Percentiles rank a stretch among this genome's conserved stretches.
Evolutionary conservation across 1,140 invertebrate species (phyloP).

Genomic region (Temnothorax longispinosus): DNA sequence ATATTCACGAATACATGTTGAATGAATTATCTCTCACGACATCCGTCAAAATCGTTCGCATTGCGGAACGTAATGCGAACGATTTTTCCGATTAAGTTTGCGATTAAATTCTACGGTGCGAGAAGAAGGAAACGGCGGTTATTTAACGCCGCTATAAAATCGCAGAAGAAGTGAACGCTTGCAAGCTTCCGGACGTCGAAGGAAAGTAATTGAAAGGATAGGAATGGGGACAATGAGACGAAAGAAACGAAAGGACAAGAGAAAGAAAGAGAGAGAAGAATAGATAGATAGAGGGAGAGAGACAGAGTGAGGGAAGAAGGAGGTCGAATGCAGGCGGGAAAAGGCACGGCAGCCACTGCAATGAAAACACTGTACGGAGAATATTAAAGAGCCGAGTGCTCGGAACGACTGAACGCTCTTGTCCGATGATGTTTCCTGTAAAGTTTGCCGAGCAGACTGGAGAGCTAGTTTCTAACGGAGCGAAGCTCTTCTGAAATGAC

Average conservation of each 20-base stretch:
- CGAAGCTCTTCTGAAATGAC: conserved; percentile 43
- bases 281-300: conserved; percentile 2
- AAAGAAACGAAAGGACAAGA: background rate
- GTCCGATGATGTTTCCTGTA: conserved; percentile 58
- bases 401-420: conserved; percentile 55
- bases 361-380: conserved; percentile 58
- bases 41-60: background rate
- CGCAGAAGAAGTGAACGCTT: conserved; percentile 35
- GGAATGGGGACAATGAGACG: conserved; percentile 37
- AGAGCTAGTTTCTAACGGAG: conserved; percentile 39
- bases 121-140: background rate
- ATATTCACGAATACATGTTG: background rate
- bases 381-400: conserved; percentile 66
- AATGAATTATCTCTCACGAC: background rate
- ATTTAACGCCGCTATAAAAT: conserved; percentile 50
- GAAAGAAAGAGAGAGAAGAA: background rate
- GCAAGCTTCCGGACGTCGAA: conserved; percentile 66
- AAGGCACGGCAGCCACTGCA: conserved; percentile 27
- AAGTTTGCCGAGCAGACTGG: conserved; percentile 46
- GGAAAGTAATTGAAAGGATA: conserved; percentile 73
- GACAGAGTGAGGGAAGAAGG: background rate
- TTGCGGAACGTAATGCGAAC: background rate
- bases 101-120: conserved; percentile 33
- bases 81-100: conserved; percentile 35
- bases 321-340: background rate